Percentiles rank a stretch among this genome's conserved stretches.
Evolutionary conservation across 2,888 invertebrate genomes (phyloP).

Genomic region (Cephonodes hylas): DNA sequence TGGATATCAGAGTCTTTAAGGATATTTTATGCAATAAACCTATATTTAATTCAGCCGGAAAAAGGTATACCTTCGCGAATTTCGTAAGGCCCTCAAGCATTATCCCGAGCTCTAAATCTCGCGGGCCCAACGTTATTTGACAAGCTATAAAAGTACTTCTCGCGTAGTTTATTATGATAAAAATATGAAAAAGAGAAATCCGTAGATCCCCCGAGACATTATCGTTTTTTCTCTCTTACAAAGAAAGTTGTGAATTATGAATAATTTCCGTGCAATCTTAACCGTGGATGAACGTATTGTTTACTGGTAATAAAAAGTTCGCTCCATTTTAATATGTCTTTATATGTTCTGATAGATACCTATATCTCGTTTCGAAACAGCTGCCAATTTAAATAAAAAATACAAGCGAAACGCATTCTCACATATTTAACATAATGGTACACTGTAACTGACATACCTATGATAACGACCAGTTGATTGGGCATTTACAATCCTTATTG

Average conservation of each 20-base stretch:
- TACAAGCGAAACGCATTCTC: too few species aligned
- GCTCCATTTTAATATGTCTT: background rate
- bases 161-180: conserved; percentile 7
- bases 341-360: background rate
- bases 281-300: background rate
- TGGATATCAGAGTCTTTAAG: conserved; percentile 4
- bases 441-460: too few species aligned
- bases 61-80: conserved; percentile 13
- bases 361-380: too few species aligned
- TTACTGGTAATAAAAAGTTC: background rate
- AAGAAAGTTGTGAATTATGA: background rate
- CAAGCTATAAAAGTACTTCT: conserved; percentile 11
- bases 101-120: conserved; percentile 4
- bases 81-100: conserved; percentile 7
- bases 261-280: background rate
- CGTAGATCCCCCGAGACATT: background rate
- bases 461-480: too few species aligned
- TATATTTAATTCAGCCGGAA: conserved; percentile 14
- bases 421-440: too few species aligned
- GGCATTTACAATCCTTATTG: too few species aligned
- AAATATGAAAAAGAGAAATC: conserved; percentile 1
- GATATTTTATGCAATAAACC: conserved; percentile 9
- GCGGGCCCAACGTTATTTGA: conserved; percentile 5
- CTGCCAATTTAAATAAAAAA: too few species aligned
- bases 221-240: background rate